phyloP scores from a whole-genome alignment of 2,113 vertebrate species.

The Pluvialis apricaria region DNA sequence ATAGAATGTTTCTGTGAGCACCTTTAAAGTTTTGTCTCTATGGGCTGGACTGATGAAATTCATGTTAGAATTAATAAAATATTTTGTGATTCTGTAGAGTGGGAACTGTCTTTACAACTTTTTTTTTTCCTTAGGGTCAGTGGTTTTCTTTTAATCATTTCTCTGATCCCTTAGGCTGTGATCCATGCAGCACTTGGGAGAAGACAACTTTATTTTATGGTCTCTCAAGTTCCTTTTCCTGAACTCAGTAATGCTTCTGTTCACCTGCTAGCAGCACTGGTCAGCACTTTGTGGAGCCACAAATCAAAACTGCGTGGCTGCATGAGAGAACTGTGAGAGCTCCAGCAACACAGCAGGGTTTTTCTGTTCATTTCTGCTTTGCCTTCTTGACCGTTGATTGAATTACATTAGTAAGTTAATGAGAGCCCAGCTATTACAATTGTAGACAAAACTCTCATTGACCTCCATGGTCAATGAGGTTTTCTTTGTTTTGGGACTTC shows the following conservation, averaged over 20 bases:
- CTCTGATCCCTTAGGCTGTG: background rate
- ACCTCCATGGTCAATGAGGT: background rate
- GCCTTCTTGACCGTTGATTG: background rate
- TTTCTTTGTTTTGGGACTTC: background rate
- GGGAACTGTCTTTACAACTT: background rate
- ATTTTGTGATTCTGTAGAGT: constrained; percentile 15
- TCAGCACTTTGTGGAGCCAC: background rate
- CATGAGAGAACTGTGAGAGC: background rate
- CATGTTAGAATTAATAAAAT: constrained; percentile 51
- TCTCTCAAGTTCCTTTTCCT: background rate
- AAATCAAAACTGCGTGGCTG: background rate
- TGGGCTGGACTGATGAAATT: background rate
- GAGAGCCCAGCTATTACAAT: background rate
- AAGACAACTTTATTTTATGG: background rate
- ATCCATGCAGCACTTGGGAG: background rate
- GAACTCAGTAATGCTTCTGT: background rate
- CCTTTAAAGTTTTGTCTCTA: constrained; percentile 9
- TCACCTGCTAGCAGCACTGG: background rate
- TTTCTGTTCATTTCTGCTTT: background rate
- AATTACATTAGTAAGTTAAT: background rate
- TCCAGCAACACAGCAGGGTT: background rate
- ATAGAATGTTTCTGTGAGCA: background rate
- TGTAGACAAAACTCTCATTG: background rate
- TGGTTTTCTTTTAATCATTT: background rate
- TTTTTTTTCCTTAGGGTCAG: background rate